Base-by-base conservation (phyloP, 2,797 vertebrate genomes). In the Eremophila alpestris region DNA sequence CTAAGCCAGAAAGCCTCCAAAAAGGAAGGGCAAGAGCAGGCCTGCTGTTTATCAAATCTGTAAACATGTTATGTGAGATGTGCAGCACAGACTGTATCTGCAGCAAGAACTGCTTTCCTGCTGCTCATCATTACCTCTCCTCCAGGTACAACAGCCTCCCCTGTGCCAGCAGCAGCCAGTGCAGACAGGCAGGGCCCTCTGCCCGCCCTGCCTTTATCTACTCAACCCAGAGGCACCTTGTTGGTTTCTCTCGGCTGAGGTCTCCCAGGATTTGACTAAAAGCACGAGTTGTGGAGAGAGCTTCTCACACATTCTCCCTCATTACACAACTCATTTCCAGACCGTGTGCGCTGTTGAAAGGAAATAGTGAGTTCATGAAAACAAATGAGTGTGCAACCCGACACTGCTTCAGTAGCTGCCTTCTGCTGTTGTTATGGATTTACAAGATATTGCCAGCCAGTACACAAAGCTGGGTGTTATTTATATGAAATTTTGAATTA, bases 361-460 rank as follows among this genome's bases (percentile, higher is more conserved):
- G 86, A 96, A 95, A 94, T 7, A 38, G 41, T 63, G 85, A 93
- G 70, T 82, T 77, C 69, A 77, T n/a, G 56, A 96, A 96, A 91
- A 95, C 81, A 94, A 91, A 94, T 52, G 60, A 83, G 76, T 52
- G 56, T 83, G 79, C 93, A 96, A 86, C 79, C 65, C 55, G 94
- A 96, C 84, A 93, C 87, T 62, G 65, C 46, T 83, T 84, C 84
- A 48, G 81, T 90, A 93, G 92, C 89, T 81, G 93, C 81, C 52
- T 93, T 90, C 86, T 93, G 75, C 83, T 75, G 46, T 48, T 16
- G 5, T 64, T 89, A 78, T 0, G 52, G 77, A 87, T 83, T 93
- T 83, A 73, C 55, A 92, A 87, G 82, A 63, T 29, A 45, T 3
- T 88, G 76, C 55, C 76, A 91, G 65, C 22, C 3, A 1, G 79